A percentile compares a stretch with the other conserved stretches of the same genome.
phyloP scores from a whole-genome alignment of 2,797 vertebrate species.

The Danio aesculapii region DNA sequence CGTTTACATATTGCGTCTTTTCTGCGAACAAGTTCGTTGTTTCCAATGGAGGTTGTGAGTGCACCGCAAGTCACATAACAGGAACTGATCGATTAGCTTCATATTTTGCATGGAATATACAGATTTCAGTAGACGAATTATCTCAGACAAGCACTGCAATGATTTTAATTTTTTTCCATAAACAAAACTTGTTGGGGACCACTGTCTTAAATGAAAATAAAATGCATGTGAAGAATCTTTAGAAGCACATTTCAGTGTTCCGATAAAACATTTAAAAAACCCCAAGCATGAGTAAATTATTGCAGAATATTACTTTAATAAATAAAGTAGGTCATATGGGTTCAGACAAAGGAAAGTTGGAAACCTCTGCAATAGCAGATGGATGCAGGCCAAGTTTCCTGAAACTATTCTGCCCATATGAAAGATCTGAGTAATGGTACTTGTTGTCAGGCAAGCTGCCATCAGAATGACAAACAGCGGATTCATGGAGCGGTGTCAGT shows the following conservation, averaged over 20 bases:
- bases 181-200: too few species aligned
- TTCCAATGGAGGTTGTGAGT: too few species aligned
- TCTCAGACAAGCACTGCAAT: too few species aligned
- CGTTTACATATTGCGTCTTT: too few species aligned
- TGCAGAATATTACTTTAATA: background rate
- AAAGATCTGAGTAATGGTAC: background rate
- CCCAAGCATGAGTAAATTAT: background rate
- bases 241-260: background rate
- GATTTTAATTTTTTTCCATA: too few species aligned
- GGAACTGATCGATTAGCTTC: too few species aligned
- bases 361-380: background rate
- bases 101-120: too few species aligned
- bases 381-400: background rate
- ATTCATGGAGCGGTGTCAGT: conserved; percentile 35
- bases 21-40: too few species aligned
- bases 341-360: background rate
- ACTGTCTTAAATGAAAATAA: background rate
- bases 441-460: conserved; percentile 16
- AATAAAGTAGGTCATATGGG: background rate
- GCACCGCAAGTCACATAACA: too few species aligned
- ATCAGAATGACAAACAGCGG: conserved; percentile 15
- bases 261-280: background rate
- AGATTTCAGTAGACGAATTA: too few species aligned
- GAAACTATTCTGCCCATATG: conserved; percentile 8
- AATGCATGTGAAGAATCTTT: background rate